Conservation (phyloP, 2,888 invertebrate species). For the Caenorhabditis sp. region DNA sequence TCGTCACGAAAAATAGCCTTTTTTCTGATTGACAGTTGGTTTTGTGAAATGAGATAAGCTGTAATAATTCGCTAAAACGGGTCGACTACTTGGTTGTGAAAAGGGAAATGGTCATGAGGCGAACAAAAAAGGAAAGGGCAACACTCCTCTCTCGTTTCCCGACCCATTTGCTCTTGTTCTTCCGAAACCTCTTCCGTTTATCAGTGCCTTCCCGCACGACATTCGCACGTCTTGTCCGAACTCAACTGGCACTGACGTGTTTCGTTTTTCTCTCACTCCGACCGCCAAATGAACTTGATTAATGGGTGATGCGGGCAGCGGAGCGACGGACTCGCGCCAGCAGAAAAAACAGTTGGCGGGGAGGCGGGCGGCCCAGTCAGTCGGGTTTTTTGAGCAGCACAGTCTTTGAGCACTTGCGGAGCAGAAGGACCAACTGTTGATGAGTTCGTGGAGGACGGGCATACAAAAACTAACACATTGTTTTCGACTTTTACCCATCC, state of each 20-base stretch:
- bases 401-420: not conserved
- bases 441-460: not conserved
- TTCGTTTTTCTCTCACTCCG: not conserved
- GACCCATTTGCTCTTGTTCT: no score
- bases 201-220: not conserved
- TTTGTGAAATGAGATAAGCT: not conserved
- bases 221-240: not conserved
- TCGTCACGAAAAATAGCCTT: not conserved
- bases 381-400: constrained; percentile 1
- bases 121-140: not conserved
- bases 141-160: no score
- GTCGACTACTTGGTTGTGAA: not conserved
- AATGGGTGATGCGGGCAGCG: constrained; percentile 4
- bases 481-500: not conserved
- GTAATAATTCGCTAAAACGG: not conserved
- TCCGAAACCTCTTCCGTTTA: not conserved
- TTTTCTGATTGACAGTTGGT: not conserved
- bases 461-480: not conserved
- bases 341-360: constrained; percentile 7
- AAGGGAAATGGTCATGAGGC: not conserved
- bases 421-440: not conserved
- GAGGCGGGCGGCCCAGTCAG: not conserved
- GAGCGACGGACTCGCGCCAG: not conserved
- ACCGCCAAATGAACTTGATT: constrained; percentile 10
- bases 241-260: constrained; percentile 2